Percentiles rank a stretch among this genome's conserved stretches.
These are phyloP conservation scores for Parotocinclus haroldoi DNA, from an alignment of 2,797 vertebrate species.

Conservation along the genomic window DNA sequence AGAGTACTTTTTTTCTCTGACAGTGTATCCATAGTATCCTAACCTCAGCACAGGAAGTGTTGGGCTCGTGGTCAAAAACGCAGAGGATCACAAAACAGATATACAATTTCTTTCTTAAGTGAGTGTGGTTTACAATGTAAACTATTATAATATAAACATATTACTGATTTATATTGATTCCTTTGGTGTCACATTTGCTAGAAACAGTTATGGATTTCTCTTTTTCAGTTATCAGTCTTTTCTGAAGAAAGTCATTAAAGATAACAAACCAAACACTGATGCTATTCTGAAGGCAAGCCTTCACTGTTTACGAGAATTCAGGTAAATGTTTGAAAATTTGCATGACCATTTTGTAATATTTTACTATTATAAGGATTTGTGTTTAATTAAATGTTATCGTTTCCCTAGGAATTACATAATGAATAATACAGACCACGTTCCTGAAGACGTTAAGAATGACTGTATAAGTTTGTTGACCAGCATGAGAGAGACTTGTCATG, in stretches of 20 bases:
- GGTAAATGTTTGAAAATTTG: constrained; percentile 61
- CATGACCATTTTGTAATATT: not conserved
- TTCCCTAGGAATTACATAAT: constrained; percentile 57
- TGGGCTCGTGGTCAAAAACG: constrained; percentile 52
- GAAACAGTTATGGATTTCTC: not conserved
- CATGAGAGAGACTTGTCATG: constrained; percentile 54
- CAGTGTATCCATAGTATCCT: constrained; percentile 56
- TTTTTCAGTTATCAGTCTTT: constrained; percentile 71
- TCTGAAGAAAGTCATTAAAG: constrained; percentile 75
- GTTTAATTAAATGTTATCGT: constrained; percentile 5
- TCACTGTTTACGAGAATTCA: constrained; percentile 74
- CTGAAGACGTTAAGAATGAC: constrained; percentile 24
- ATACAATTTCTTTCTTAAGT: constrained; percentile 57
- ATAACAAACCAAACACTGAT: constrained; percentile 61
- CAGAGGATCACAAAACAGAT: constrained; percentile 44
- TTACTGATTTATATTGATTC: not conserved
- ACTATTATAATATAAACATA: not conserved
- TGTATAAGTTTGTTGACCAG: constrained; percentile 49
- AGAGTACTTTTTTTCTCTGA: not conserved
- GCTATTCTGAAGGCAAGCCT: constrained; percentile 78
- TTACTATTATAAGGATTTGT: not conserved
- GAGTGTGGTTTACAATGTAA: constrained; percentile 11
- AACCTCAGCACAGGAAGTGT: constrained; percentile 8
- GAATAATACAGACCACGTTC: constrained; percentile 43
- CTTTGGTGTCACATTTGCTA: not conserved